A percentile compares a stretch with the other conserved stretches of the same genome.
phyloP scores from a whole-genome alignment of 2,888 invertebrate genomes.

The Entomobrya proxima region DNA sequence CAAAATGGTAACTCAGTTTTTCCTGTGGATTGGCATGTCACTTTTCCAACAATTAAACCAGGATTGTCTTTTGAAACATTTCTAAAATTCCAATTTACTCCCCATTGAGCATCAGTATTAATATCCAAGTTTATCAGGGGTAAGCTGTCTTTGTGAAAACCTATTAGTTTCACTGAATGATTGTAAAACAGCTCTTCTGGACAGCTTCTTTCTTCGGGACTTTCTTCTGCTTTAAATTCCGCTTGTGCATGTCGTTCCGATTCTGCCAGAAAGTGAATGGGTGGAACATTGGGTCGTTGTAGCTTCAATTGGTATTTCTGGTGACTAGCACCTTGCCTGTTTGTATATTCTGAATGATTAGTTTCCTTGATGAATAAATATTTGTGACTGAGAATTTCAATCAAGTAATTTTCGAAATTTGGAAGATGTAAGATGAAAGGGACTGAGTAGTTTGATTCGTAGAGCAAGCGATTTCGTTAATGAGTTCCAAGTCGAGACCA shows the following conservation, averaged over 20 bases:
- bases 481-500: neutral
- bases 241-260: neutral
- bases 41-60: neutral
- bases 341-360: no score
- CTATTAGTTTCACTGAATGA: neutral
- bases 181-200: neutral
- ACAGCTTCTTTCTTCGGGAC: no score
- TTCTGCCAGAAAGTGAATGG: neutral
- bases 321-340: neutral
- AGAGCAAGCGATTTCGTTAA: neutral
- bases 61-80: neutral
- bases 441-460: neutral
- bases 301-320: neutral
- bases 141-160: slow-evolving; percentile 45
- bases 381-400: slow-evolving; percentile 1
- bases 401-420: neutral
- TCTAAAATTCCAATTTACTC: neutral
- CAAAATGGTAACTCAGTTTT: neutral
- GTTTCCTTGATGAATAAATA: neutral
- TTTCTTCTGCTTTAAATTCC: neutral
- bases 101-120: neutral
- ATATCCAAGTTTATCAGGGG: slow-evolving; percentile 18
- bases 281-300: slow-evolving; percentile 21
- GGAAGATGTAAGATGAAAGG: neutral
- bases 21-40: neutral